Conservation (phyloP, 2,888 invertebrate species). For the Baccha elongata region DNA sequence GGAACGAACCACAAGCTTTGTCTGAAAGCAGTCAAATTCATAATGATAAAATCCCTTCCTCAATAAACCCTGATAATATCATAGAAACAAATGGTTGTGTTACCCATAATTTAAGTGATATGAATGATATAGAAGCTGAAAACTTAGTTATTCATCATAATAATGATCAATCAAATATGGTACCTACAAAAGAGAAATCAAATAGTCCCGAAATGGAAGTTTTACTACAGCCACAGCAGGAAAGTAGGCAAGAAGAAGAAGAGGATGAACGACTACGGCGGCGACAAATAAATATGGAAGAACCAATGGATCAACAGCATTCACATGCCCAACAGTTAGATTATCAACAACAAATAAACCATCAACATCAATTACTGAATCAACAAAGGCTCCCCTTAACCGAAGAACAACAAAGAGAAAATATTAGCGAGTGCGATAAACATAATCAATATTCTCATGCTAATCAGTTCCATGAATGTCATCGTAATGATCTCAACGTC, state of each 20-base stretch:
- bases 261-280: neutral
- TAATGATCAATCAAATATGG: conserved; percentile 46
- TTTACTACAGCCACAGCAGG: conserved; percentile 23
- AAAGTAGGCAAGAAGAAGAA: conserved; percentile 8
- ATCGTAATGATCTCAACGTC: conserved; percentile 39
- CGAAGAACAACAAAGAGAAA: conserved; percentile 30
- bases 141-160: conserved; percentile 64
- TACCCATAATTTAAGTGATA: conserved; percentile 54
- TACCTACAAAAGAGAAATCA: conserved; percentile 10
- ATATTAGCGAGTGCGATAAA: conserved; percentile 15
- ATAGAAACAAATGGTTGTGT: conserved; percentile 63
- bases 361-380: neutral
- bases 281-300: conserved; percentile 23
- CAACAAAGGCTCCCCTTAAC: conserved; percentile 9
- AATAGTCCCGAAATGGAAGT: conserved; percentile 35
- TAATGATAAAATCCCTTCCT: conserved; percentile 35
- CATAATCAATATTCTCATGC: conserved; percentile 42
- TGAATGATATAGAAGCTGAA: conserved; percentile 58
- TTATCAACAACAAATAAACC: conserved; percentile 10
- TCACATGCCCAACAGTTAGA: conserved; percentile 7
- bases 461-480: conserved; percentile 48
- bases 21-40: conserved; percentile 31
- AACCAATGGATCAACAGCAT: conserved; percentile 21
- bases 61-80: conserved; percentile 24
- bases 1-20: conserved; percentile 10